These are phyloP conservation scores for Thunnus thynnus DNA, from an alignment of 2,113 vertebrate species.

Conservation along the genomic window DNA sequence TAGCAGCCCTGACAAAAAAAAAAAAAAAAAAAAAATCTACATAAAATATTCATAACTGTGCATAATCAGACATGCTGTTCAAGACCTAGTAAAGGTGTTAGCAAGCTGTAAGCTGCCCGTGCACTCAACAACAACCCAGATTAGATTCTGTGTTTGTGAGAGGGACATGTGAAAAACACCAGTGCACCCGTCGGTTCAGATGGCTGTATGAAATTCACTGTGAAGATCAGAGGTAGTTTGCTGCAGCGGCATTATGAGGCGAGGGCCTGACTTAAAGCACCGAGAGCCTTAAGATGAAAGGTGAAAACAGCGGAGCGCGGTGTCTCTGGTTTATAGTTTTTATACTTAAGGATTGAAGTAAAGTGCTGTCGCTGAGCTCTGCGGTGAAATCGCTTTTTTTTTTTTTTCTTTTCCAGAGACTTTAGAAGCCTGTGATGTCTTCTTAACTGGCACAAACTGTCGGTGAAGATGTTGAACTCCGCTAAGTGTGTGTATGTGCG, in stretches of 20 bases:
- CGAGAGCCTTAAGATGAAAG: slow-evolving; percentile 8
- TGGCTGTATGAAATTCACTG: background rate
- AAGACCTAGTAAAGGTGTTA: slow-evolving; percentile 62
- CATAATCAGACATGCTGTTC: slow-evolving; percentile 62
- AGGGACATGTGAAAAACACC: slow-evolving; percentile 16
- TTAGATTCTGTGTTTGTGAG: slow-evolving; percentile 11
- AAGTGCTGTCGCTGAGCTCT: background rate
- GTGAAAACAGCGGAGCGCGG: background rate
- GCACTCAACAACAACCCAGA: slow-evolving; percentile 13
- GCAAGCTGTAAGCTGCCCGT: slow-evolving; percentile 19
- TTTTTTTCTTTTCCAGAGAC: background rate
- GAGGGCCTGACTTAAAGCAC: background rate
- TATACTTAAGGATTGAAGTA: slow-evolving; percentile 1
- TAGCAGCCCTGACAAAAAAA: background rate
- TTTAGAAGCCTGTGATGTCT: background rate
- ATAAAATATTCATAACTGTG: slow-evolving; percentile 62
- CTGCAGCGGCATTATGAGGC: background rate
- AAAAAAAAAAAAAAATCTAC: slow-evolving; percentile 16
- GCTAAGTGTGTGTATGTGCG: slow-evolving; percentile 1
- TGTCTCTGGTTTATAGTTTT: background rate
- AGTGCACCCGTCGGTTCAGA: background rate
- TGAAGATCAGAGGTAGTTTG: slow-evolving; percentile 18
- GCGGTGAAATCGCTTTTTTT: background rate
- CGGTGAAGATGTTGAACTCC: slow-evolving; percentile 12
- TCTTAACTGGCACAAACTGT: slow-evolving; percentile 1